Evolutionary conservation across 2,888 invertebrate genomes (phyloP).

Genomic region (Bimastos eiseni): DNA sequence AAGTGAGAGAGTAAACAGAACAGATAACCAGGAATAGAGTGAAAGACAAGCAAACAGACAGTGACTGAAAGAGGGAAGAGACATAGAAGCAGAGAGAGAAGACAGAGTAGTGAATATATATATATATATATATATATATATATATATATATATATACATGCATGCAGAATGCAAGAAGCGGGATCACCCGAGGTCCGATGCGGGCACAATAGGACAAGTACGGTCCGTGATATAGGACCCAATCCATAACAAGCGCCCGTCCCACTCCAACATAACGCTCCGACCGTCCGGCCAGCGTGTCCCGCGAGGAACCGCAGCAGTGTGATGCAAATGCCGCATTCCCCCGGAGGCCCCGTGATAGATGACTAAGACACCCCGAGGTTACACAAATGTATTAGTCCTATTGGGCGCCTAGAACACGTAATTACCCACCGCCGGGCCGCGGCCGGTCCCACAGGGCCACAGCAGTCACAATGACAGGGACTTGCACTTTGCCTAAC

Average conservation of each 20-base stretch:
- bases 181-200: neutral
- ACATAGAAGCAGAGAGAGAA: neutral
- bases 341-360: constrained; percentile 10
- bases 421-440: constrained; percentile 27
- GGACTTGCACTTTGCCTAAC: constrained; percentile 23
- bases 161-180: neutral
- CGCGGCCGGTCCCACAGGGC: neutral
- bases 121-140: neutral
- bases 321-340: constrained; percentile 23
- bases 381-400: constrained; percentile 27
- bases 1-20: neutral
- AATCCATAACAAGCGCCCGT: constrained; percentile 13
- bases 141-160: neutral
- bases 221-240: constrained; percentile 13
- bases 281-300: constrained; percentile 5
- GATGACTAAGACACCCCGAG: constrained; percentile 23
- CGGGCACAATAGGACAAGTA: constrained; percentile 13
- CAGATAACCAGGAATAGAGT: neutral
- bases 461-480: constrained; percentile 7
- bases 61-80: neutral
- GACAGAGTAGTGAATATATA: neutral
- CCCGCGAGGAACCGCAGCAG: constrained; percentile 15
- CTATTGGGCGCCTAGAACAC: constrained; percentile 4
- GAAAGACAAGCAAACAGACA: neutral
- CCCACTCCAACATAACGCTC: neutral